Evolutionary conservation across 2,113 vertebrate genomes (phyloP), one percentile per base, ranked within the genome.

Genomic region (Opisthocomus hoazin): DNA sequence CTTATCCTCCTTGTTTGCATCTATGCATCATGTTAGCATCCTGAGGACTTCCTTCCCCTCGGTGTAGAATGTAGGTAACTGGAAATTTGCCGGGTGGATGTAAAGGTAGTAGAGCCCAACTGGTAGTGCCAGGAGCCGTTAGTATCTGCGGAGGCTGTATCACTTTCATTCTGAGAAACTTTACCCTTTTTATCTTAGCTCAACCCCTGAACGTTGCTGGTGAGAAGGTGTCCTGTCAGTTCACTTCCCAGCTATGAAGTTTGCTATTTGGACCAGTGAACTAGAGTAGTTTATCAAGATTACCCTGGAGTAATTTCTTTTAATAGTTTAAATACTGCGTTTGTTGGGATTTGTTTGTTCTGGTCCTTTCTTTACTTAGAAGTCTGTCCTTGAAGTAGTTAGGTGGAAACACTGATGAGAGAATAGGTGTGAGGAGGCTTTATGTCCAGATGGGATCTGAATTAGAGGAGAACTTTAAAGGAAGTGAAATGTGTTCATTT

Each of bases 101-200:
- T 15, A 4, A 32, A 80, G 70, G 41, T 41, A 8, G 8, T 27
- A 5, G 57, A 56, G 36, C 36, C 11, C 9, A 4, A 7, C 8
- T 0, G 2, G 23, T 32, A 20, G 39, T n/a, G 18, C 27, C 2
- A 0, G 18, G 18, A 75, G 21, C 50, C 36, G 48, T 36, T 12
- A 10, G 16, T 41, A 2, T 24, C 5, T 11, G 27, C 45, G 32
- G 54, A 39, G 17, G 22, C 39, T 64, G 15, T 11, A 36, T 45
- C 13, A 3, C 34, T 54, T 80, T 10, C 14, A 8, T 77, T 46
- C 65, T 45, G 12, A 70, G 84, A 68, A 93, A 78, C 41, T 50
- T 56, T 2, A 39, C 4, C 16, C 14, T 41, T 29, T 7, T 45
- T 57, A 32, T 30, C 36, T 41, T 39, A 65, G 17, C 48, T 56